Evolutionary conservation across 2,888 invertebrate genomes (phyloP), one percentile per base, ranked within the genome.

Genomic region (Desoria tigrina): DNA sequence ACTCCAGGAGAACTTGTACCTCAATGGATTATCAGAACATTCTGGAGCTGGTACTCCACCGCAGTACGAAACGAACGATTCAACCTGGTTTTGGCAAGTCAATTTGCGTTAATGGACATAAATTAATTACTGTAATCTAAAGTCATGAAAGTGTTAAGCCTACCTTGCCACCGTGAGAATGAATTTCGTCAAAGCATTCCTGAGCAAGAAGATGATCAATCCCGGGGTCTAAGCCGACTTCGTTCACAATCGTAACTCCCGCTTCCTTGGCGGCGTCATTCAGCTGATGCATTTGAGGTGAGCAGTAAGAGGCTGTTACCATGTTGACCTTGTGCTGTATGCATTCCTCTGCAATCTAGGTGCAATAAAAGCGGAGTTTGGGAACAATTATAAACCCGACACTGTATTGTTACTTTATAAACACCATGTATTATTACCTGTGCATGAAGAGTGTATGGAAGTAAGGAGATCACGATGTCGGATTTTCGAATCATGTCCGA

Each of bases 181-280:
- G 90, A 14, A 93, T 88, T 77, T 95, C 90, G 79, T 98, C 94
- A 77, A 99, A 95, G 79, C 94, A 95, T 79, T 99, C 96, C 81
- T 98, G 85, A 0, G 99, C 99, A 62, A 99, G 81, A 74, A 99
- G 84, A 81, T 99, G 99, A 80, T 97, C 96, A 74, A 96, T 95
- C n/a, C 98, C 99, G 0, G 99, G 99, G 79, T 99, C 99, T 32
- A 99, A 83, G 0, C 99, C 99, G 0, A 96, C 90, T 82, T 99
- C 99, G 79, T 98, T 99, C 71, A 99, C 83, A 49, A 99, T 85
- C 0, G 97, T 97, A 0, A 99, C 84, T 0, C 93, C 95, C 0
- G 94, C 93, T 37, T 90, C 87, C 56, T 86, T 84, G 0, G 98
- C 98, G 62, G 84, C 84, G 45, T 90, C 83, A 77, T 96, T 88